Evolutionary conservation across 2,797 vertebrate species (phyloP), one percentile per base, ranked within the genome.

Genomic region (Acrossocheilus wenchowensis): DNA sequence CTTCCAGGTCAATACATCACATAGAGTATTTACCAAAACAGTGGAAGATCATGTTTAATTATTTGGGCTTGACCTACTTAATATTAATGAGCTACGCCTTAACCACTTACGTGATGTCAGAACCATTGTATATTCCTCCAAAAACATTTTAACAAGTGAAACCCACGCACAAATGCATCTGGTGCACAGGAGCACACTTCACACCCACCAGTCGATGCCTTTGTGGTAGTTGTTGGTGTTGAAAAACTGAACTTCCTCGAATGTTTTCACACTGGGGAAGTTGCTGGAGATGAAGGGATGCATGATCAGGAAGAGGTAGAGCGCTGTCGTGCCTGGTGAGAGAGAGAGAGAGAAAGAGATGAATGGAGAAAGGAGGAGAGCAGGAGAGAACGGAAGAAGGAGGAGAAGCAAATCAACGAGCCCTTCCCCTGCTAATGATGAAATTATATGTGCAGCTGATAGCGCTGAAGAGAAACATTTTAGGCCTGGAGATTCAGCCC

Each of bases 231-330:
- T 99, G 95, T 98, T 98, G 91, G 97, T 98, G 5, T 97, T 99
- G 93, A 99, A 99, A 95, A 99, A 99, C 90, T 99, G 98, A 91
- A 99, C 96, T 94, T 99, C 98, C 93, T 99, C 98, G 78, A 97
- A 99, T 5, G 98, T 99, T 95, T 96, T 98, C 86, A 96, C 96
- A 84, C 96, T 98, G 82, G 97, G 97, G 87, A 98, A 96, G 93
- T 97, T 99, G 90, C 98, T 98, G 92, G 97, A 96, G 93, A 99
- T 97, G 91, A 97, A 97, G 69, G 98, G 97, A 91, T 99, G 98
- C 98, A 99, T 98, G 92, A 99, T 96, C 57, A 99, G 97, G 94
- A 99, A 99, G 92, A 99, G 96, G 95, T 98, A 99, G 94, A 99
- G 97, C 21, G 98, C 98, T 52, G 98, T 99, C 87, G 98, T 99